These are phyloP conservation scores for Lepidonotus clava DNA, from an alignment of 2,888 invertebrate genomes.

Conservation along the genomic window DNA sequence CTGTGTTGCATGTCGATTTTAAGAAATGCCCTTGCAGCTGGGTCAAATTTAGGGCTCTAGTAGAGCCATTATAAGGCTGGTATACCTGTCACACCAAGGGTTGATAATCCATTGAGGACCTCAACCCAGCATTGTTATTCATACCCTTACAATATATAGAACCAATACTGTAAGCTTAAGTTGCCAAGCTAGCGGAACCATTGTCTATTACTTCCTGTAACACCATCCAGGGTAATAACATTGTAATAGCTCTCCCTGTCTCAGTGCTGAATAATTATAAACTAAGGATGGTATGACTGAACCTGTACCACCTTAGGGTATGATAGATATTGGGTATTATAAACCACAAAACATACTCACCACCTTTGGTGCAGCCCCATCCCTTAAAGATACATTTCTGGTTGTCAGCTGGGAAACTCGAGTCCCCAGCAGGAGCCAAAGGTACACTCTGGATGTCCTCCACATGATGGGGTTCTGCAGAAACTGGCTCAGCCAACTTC, in stretches of 20 bases:
- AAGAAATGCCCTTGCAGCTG: background rate
- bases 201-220: background rate
- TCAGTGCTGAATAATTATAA: background rate
- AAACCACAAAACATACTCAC: background rate
- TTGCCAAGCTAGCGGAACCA: background rate
- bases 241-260: background rate
- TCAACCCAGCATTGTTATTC: too few species aligned
- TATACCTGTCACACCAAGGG: background rate
- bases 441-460: conserved; percentile 67
- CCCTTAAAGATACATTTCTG: conserved; percentile 34
- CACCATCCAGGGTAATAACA: background rate
- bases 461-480: conserved; percentile 64
- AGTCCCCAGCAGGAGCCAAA: background rate
- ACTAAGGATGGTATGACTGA: background rate
- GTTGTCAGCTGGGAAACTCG: background rate
- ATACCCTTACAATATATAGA: too few species aligned
- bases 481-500: conserved; percentile 82
- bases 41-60: background rate
- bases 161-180: too few species aligned
- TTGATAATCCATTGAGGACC: too few species aligned
- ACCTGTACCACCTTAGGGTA: background rate
- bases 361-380: conserved; percentile 1
- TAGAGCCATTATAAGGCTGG: background rate
- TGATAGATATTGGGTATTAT: too few species aligned
- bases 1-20: too few species aligned